These are phyloP conservation scores for Struthio camelus DNA, from an alignment of 2,113 vertebrate genomes.

Conservation along the genomic window DNA sequence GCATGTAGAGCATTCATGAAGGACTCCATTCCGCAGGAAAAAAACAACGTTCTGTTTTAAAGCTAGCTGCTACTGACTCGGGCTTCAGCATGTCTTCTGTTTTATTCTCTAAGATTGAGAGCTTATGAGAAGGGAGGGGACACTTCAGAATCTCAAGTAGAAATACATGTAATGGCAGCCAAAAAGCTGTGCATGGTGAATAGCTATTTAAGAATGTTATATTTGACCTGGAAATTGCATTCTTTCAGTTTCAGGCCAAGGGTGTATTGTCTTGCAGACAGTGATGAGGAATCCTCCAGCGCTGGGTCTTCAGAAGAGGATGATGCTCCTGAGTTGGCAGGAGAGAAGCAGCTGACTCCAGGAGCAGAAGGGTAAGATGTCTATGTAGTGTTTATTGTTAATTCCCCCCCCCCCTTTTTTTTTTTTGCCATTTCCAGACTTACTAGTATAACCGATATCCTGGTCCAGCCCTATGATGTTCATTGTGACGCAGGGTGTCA, in stretches of 20 bases:
- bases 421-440: not conserved
- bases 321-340: slow-evolving; percentile 85
- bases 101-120: not conserved
- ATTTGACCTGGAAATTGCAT: slow-evolving; percentile 40
- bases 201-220: not conserved
- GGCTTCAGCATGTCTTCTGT: not conserved
- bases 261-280: slow-evolving; percentile 94
- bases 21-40: not conserved
- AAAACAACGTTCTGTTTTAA: not conserved
- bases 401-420: fast-evolving
- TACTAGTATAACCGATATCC: not conserved
- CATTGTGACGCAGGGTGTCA: not conserved
- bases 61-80: not conserved
- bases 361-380: slow-evolving; percentile 89
- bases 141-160: not conserved
- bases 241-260: slow-evolving; percentile 85
- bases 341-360: slow-evolving; percentile 82
- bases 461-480: not conserved
- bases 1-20: not conserved
- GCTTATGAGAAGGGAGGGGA: not conserved
- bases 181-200: not conserved
- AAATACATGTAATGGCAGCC: not conserved
- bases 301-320: slow-evolving; percentile 98
- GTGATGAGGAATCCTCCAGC: slow-evolving; percentile 97
- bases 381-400: not conserved